Percentiles rank a stretch among this genome's conserved stretches.
Evolutionary conservation across 2,888 invertebrate genomes (phyloP).

Genomic region (Anaspis maculata): DNA sequence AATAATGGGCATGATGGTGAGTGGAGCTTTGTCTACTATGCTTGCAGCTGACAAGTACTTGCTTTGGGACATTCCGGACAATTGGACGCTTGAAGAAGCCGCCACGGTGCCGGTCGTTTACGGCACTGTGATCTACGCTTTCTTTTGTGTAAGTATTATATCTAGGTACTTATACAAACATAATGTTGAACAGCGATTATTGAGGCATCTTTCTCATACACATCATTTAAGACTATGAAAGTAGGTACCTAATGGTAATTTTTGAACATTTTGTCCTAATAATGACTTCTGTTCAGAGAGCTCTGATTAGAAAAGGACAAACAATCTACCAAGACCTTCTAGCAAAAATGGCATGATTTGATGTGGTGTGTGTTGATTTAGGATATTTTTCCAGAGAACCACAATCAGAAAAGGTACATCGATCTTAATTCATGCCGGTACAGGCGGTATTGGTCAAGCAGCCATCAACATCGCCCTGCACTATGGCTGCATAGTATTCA

Average conservation of each 20-base stretch:
- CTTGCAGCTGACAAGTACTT: conserved; percentile 49
- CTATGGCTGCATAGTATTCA: conserved; percentile 57
- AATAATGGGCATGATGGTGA: conserved; percentile 57
- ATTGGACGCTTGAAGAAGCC: conserved; percentile 67
- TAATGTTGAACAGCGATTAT: too few relatives aligned
- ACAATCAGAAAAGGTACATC: conserved; percentile 29
- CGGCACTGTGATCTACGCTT: conserved; percentile 44
- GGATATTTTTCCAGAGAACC: conserved; percentile 1
- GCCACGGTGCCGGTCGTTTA: conserved; percentile 72
- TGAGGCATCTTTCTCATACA: too few relatives aligned
- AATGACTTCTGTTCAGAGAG: too few relatives aligned
- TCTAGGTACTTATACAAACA: too few relatives aligned
- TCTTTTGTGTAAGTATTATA: conserved; percentile 37
- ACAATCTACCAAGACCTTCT: too few relatives aligned
- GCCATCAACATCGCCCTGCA: conserved; percentile 65
- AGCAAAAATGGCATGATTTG: too few relatives aligned
- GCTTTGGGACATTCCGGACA: conserved; percentile 59
- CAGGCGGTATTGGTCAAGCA: conserved; percentile 69
- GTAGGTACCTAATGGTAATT: too few relatives aligned
- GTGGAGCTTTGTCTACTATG: conserved; percentile 52
- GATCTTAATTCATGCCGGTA: conserved; percentile 40
- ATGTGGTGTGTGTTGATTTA: too few relatives aligned
- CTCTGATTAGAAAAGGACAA: conserved; percentile 41
- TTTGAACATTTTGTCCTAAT: too few relatives aligned
- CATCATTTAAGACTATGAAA: too few relatives aligned